A percentile compares a stretch with the other conserved stretches of the same genome.
Conservation (phyloP, 2,113 vertebrate genomes). For the Alethe diademata region DNA sequence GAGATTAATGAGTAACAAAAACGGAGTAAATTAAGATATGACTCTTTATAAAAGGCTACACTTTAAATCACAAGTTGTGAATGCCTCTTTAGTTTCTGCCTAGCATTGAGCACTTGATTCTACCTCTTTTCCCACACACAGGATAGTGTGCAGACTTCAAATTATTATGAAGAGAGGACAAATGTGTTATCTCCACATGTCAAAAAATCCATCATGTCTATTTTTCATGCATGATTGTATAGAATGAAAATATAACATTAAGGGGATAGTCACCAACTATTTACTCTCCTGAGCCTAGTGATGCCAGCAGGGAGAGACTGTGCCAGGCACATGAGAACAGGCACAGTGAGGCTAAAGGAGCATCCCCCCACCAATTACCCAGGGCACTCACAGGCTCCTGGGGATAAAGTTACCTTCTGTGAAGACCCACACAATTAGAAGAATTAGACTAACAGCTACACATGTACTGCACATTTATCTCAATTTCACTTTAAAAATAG, state of each 20-base stretch:
- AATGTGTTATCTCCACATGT: neutral
- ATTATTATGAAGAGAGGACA: neutral
- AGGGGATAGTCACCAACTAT: neutral
- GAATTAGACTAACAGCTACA: conserved; percentile 16
- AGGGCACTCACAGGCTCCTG: neutral
- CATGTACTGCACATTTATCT: neutral
- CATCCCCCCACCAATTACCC: neutral
- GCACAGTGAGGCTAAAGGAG: neutral
- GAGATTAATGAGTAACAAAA: neutral
- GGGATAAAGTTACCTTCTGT: neutral
- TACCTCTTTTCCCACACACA: neutral
- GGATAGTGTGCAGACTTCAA: neutral
- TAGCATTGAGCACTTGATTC: neutral
- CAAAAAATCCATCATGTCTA: neutral
- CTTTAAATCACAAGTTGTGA: neutral
- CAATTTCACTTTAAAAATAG: neutral
- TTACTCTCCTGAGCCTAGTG: neutral
- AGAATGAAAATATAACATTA: neutral
- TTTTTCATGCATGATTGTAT: neutral
- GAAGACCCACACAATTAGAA: neutral
- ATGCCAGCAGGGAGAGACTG: neutral
- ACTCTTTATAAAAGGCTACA: neutral
- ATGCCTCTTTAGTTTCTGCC: neutral
- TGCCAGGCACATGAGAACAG: neutral
- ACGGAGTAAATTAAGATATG: neutral